Base-by-base conservation (phyloP, 2,797 vertebrate species). In the Tragelaphus eurycerus region DNA sequence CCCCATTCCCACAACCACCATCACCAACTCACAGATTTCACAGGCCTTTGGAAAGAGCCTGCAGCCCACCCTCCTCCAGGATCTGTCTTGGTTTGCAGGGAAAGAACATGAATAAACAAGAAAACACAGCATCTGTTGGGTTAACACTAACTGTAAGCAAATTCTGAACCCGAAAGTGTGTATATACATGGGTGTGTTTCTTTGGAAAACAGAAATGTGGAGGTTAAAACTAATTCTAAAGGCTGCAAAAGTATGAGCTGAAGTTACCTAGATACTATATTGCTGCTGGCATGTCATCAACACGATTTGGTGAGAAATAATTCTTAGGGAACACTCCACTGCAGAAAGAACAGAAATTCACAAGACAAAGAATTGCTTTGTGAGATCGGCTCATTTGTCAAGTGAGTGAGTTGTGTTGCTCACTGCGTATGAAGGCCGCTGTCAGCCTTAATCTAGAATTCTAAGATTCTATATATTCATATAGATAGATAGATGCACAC, bases 131-230 rank as follows among this genome's bases (percentile, higher is more conserved):
- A 54, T 21, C 87, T 64, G 27, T 74, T 96, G 74, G 21, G 31
- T 86, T 93, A 62, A 92, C 38, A 76, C 52, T n/a, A n/a, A 17
- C 78, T 25, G 8, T 23, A 25, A 59, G 43, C 38, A 92, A 86
- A 84, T 76, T 86, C 79, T 54, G 83, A 92, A 67, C 21, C 38
- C 6, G 17, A n/a, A 31, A 38, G 57, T 19, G 2, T 50, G 52
- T 12, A 59, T 21, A 60, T 76, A 46, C 14, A 4, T 27, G 50
- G 25, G 5, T 25, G 55, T 64, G n/a, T 90, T 88, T 76, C 67
- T 89, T 60, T 81, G 64, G 78, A 95, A 98, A 92, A 86, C 43
- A 93, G 34, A 97, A 89, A 74, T 38, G 81, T 34, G 29, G 59
- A 86, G 31, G 67, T 54, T 86, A 74, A 95, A 95, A 78, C 74